Evolutionary conservation across 2,113 vertebrate species (phyloP).

Genomic region (Rhipidura dahli): DNA sequence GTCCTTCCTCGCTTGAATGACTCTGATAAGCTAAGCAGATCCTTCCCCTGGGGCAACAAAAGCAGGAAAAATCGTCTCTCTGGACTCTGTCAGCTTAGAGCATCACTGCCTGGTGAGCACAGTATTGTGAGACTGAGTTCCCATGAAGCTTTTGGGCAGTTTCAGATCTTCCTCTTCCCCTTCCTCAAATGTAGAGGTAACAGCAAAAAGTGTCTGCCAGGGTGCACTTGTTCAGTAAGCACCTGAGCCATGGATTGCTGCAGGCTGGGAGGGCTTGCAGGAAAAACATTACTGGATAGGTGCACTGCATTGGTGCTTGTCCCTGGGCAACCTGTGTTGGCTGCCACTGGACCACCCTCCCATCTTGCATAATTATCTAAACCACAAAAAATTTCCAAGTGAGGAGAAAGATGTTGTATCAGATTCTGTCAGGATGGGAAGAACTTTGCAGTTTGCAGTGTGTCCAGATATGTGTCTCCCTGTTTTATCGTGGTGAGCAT

Average conservation of each 20-base stretch:
- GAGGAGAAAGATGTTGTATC: background rate
- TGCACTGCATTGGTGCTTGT: background rate
- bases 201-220: background rate
- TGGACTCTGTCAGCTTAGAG: constrained; percentile 62
- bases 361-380: background rate
- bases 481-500: background rate
- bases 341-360: background rate
- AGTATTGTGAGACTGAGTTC: background rate
- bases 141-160: background rate
- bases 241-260: background rate
- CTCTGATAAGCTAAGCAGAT: constrained; percentile 58
- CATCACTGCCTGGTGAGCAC: constrained; percentile 70
- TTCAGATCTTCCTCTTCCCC: background rate
- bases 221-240: background rate
- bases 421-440: background rate
- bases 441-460: background rate
- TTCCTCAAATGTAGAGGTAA: background rate
- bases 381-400: background rate
- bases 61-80: constrained; percentile 65
- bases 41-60: constrained; percentile 60
- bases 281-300: rapidly evolving
- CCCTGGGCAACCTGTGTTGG: background rate
- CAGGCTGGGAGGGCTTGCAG: background rate
- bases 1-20: background rate
- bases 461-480: background rate